Evolutionary conservation across 2,113 vertebrate genomes (phyloP), one percentile per base, ranked within the genome.

Genomic region (Ochotona princeps): DNA sequence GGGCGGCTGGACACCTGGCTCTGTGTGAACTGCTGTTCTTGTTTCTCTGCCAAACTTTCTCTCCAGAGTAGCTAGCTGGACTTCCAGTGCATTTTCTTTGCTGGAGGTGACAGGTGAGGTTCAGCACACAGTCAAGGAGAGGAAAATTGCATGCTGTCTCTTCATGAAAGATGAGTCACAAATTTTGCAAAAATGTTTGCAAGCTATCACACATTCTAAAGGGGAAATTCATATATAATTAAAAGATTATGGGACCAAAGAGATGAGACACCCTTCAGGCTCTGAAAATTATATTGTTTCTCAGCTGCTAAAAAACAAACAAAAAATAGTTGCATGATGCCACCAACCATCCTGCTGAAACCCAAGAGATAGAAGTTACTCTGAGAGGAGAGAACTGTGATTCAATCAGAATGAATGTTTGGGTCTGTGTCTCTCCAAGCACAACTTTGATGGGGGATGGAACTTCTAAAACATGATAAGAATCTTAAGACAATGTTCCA

Each of bases 241-340:
- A 49, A 57, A 63, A 54, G 28, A 35, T 57, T 57, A 57, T 17
- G 21, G 15, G 26, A 89, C 88, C 66, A 90, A 60, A 87, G 32
- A 51, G 2, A 67, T 35, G 28, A 32, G 23, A 30, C 49, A 15
- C 18, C 67, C 81, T 80, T 63, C 61, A 54, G 13, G 75, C 23
- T 84, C 4, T 83, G 18, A 60, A 60, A 57, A 7, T 11, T 70
- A 23, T 72, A 17, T 2, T 87, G 17, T 47, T 91, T 92, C 35
- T 66, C 35, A 63, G 21, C 67, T 12, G 26, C 82, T 73, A 30
- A 70, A 75, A 60, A 90, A 87, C 79, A 47, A 83, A 75, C 38
- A 44, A 83, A 75, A 85, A 91, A 75, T 49, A 89, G 90, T 90
- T 75, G 35, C 38, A 83, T 87, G 82, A 95, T 61, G 84, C 81